Percentiles rank a stretch among this genome's conserved stretches.
phyloP scores from a whole-genome alignment of 1,140 invertebrate genomes.

The Dreissena polymorpha region DNA sequence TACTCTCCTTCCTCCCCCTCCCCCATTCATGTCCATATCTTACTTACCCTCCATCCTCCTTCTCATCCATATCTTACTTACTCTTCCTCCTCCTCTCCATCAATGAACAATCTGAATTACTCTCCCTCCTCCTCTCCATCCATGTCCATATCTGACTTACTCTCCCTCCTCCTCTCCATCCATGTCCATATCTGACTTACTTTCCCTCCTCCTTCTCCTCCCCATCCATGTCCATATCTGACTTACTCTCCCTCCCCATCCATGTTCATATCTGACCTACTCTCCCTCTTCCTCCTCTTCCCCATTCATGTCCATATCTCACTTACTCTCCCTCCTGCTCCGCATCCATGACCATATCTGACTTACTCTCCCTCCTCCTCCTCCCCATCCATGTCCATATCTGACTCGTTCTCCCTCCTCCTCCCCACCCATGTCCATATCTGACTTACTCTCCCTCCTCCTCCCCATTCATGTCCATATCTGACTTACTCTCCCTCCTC shows the following conservation, averaged over 20 bases:
- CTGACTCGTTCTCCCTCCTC: conserved; percentile 85
- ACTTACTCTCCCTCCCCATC: conserved; percentile 84
- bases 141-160: too few relatives aligned
- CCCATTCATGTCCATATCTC: too few relatives aligned
- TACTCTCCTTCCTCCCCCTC: conserved; percentile 85
- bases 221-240: conserved; percentile 87
- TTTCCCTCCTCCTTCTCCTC: conserved; percentile 82
- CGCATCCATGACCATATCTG: conserved; percentile 85
- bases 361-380: too few relatives aligned
- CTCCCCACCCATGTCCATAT: conserved; percentile 85
- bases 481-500: too few relatives aligned
- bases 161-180: conserved; percentile 85
- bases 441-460: conserved; percentile 82
- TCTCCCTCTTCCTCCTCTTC: conserved; percentile 82
- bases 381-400: too few relatives aligned
- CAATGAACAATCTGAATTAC: conserved; percentile 85
- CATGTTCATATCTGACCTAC: conserved; percentile 84
- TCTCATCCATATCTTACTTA: conserved; percentile 87
- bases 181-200: conserved; percentile 84
- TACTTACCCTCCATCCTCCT: conserved; percentile 82
- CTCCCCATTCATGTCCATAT: too few relatives aligned
- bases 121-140: conserved; percentile 84
- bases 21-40: conserved; percentile 86
- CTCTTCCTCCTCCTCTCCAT: conserved; percentile 84
- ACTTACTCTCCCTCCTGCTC: conserved; percentile 84